These are phyloP conservation scores for Hypercompe scribonia DNA, from an alignment of 2,888 invertebrate genomes.

Conservation along the genomic window DNA sequence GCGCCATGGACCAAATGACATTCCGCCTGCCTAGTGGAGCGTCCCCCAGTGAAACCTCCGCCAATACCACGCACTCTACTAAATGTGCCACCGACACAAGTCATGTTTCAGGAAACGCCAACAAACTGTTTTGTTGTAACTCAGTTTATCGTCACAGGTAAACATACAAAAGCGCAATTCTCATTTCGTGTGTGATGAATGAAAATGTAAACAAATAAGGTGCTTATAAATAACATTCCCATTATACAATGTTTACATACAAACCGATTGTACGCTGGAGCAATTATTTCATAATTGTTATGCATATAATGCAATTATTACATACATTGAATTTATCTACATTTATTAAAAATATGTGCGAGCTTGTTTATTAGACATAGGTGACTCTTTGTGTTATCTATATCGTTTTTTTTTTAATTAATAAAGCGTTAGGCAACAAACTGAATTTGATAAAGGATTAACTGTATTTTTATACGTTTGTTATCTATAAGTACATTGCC, in stretches of 20 bases:
- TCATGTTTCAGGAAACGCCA: slow-evolving; percentile 31
- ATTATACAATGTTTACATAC: slow-evolving; percentile 22
- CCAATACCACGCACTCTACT: slow-evolving; percentile 45
- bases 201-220: slow-evolving; percentile 23
- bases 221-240: slow-evolving; percentile 17
- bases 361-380: slow-evolving; percentile 10
- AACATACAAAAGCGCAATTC: slow-evolving; percentile 1
- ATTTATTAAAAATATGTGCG: slow-evolving; percentile 27
- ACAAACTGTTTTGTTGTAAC: not conserved
- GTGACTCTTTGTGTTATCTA: not conserved
- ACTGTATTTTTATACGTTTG: not conserved
- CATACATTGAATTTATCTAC: slow-evolving; percentile 31
- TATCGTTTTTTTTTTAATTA: not conserved
- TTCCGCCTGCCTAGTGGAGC: slow-evolving; percentile 75
- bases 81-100: slow-evolving; percentile 27
- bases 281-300: slow-evolving; percentile 28
- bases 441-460: not conserved
- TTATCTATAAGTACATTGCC: not conserved
- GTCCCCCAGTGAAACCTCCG: slow-evolving; percentile 50
- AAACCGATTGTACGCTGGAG: slow-evolving; percentile 21
- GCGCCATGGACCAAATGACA: slow-evolving; percentile 65
- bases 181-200: slow-evolving; percentile 19
- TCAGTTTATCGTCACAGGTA: not conserved
- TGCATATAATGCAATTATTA: slow-evolving; percentile 31
- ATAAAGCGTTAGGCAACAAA: not conserved